A percentile compares a stretch with the other conserved stretches of the same genome.
These are phyloP conservation scores for Ecdyonurus torrentis DNA, from an alignment of 2,888 invertebrate genomes.

Conservation along the genomic window DNA sequence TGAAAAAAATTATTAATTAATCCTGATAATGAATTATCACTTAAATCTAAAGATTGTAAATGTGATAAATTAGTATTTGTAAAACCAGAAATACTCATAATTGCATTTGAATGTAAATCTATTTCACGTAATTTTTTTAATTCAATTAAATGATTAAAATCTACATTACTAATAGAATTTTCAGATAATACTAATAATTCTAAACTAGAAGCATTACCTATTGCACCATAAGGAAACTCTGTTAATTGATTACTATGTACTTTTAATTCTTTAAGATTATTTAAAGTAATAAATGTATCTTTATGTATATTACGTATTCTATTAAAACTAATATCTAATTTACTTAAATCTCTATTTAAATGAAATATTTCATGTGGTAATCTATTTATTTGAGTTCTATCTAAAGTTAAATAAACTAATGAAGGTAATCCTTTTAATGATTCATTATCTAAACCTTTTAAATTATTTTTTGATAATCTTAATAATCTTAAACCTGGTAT, in stretches of 20 bases:
- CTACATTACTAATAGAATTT: slow-evolving; percentile 36
- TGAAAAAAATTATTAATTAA: slow-evolving; percentile 47
- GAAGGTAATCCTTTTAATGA: slow-evolving; percentile 64
- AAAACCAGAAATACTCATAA: slow-evolving; percentile 58
- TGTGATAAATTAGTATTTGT: slow-evolving; percentile 58
- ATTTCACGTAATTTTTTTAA: slow-evolving; percentile 56
- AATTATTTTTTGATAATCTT: slow-evolving; percentile 60
- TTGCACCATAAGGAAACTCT: slow-evolving; percentile 61
- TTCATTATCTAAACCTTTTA: slow-evolving; percentile 47
- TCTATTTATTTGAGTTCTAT: slow-evolving; percentile 46
- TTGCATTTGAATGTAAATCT: slow-evolving; percentile 54
- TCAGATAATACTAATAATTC: slow-evolving; percentile 30
- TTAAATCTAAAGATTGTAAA: slow-evolving; percentile 54
- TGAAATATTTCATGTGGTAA: slow-evolving; percentile 54
- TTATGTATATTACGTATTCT: slow-evolving; percentile 46
- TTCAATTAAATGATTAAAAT: slow-evolving; percentile 35
- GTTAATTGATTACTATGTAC: slow-evolving; percentile 54
- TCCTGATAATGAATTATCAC: slow-evolving; percentile 52
- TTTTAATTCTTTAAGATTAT: slow-evolving; percentile 58
- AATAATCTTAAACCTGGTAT: slow-evolving; percentile 59
- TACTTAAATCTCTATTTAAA: slow-evolving; percentile 58
- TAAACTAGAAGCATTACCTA: slow-evolving; percentile 51
- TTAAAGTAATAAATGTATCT: slow-evolving; percentile 54
- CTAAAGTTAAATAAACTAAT: slow-evolving; percentile 52
- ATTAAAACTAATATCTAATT: slow-evolving; percentile 57